Percentiles rank a stretch among this genome's conserved stretches.
These are phyloP conservation scores for Microplitis manilae DNA, from an alignment of 2,888 invertebrate genomes.

Conservation along the genomic window DNA sequence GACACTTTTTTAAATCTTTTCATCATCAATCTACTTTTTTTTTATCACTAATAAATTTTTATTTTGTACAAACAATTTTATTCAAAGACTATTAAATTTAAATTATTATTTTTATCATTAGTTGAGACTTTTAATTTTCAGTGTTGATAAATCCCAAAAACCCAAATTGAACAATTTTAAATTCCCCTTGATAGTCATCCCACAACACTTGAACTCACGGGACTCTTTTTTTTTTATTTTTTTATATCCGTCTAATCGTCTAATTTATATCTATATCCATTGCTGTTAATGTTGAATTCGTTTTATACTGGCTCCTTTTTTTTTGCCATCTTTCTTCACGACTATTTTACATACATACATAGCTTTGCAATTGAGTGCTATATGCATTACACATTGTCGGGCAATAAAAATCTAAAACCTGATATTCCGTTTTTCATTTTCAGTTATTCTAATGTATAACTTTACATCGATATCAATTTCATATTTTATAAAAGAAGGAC, in stretches of 20 bases:
- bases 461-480: too few species aligned
- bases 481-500: too few species aligned
- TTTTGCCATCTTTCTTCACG: not conserved
- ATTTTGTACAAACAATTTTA: too few species aligned
- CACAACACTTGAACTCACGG: constrained; percentile 20
- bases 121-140: constrained; percentile 11
- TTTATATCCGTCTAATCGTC: not conserved
- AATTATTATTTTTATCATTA: not conserved
- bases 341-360: not conserved
- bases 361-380: not conserved
- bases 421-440: not conserved
- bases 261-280: not conserved
- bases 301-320: not conserved
- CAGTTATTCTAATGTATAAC: not conserved
- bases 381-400: not conserved
- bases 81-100: too few species aligned
- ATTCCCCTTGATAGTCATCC: constrained; percentile 35
- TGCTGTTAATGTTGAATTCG: not conserved
- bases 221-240: not conserved
- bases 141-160: constrained; percentile 16
- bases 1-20: constrained; percentile 14
- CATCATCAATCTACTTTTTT: not conserved
- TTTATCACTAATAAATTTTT: not conserved
- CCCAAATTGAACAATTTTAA: constrained; percentile 35
- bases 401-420: not conserved